phyloP scores from a whole-genome alignment of 2,797 vertebrate species.

The Anguilla obscura region DNA sequence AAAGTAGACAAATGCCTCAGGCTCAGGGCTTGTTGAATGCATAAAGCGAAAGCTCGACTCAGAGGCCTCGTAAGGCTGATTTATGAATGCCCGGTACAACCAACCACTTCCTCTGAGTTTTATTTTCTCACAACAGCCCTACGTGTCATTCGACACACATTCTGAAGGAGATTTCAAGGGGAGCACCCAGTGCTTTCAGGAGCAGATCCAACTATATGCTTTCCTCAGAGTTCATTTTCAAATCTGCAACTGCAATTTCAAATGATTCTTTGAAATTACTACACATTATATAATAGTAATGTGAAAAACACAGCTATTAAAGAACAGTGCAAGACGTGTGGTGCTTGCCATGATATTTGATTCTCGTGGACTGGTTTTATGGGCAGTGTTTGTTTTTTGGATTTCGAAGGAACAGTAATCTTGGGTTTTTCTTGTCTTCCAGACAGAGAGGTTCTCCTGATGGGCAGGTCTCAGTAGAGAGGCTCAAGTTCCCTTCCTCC shows the following conservation, averaged over 20 bases:
- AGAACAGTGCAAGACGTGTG: neutral
- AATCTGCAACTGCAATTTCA: neutral
- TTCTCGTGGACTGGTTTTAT: neutral
- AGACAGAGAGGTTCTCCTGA: slow-evolving; percentile 14
- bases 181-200: neutral
- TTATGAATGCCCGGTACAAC: neutral
- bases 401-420: neutral
- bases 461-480: slow-evolving; percentile 31
- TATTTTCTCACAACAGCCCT: neutral
- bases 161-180: neutral
- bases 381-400: neutral
- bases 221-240: neutral
- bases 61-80: neutral
- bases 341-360: neutral
- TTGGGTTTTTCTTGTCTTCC: slow-evolving; percentile 34
- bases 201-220: neutral
- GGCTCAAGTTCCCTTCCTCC: slow-evolving; percentile 30
- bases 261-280: neutral
- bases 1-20: neutral
- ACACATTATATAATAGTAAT: neutral
- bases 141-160: neutral
- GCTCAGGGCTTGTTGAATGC: neutral
- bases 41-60: neutral
- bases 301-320: neutral
- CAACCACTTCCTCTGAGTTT: neutral